A percentile compares a stretch with the other conserved stretches of the same genome.
Conservation (phyloP, 2,888 invertebrate species). For the Drosophila antonietae region DNA sequence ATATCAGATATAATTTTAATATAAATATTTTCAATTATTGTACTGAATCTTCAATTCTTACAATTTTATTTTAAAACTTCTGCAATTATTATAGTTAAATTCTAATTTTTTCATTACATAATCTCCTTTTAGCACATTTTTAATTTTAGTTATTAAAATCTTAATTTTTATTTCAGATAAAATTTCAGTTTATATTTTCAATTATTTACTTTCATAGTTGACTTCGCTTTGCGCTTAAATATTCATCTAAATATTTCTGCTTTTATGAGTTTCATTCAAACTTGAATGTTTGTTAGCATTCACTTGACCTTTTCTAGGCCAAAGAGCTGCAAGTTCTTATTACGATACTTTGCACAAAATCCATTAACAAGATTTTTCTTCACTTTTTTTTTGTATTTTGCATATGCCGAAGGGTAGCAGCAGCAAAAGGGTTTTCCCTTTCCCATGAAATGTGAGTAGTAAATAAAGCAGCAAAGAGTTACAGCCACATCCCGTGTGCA, state of each 20-base stretch:
- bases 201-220: not conserved
- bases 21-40: not conserved
- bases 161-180: not conserved
- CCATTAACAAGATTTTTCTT: slow-evolving; percentile 47
- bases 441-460: slow-evolving; percentile 30
- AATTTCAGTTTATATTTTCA: not conserved
- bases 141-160: no score
- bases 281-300: slow-evolving; percentile 2
- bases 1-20: not conserved
- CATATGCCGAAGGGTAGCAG: slow-evolving; percentile 21
- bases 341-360: slow-evolving; percentile 27
- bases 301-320: not conserved
- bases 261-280: not conserved
- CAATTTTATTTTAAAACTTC: not conserved
- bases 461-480: slow-evolving; percentile 60
- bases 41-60: no score
- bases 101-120: no score
- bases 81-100: no score
- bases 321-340: not conserved
- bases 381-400: slow-evolving; percentile 11
- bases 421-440: slow-evolving; percentile 11
- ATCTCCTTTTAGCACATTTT: no score
- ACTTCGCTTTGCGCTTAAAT: not conserved
- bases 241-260: not conserved
- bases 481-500: slow-evolving; percentile 49